Percentiles rank a stretch among this genome's conserved stretches.
Evolutionary conservation across 2,797 vertebrate species (phyloP).

Genomic region (Pipistrellus pygmaeus): DNA sequence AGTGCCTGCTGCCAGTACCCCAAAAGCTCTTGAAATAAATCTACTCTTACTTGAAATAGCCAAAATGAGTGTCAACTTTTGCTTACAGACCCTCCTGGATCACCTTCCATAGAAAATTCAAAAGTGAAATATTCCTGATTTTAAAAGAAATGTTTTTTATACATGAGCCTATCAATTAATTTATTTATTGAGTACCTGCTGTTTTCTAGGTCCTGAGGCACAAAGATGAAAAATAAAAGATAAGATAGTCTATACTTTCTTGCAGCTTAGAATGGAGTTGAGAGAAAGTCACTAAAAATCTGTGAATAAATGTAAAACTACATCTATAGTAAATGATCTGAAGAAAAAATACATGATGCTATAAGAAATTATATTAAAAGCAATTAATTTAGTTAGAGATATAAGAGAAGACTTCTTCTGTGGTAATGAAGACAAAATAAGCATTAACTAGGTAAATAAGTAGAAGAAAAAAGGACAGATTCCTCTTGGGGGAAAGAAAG

Average conservation of each 20-base stretch:
- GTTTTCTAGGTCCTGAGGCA: not conserved
- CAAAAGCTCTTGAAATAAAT: not conserved
- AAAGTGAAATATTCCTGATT: conserved; percentile 23
- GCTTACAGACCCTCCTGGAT: not conserved
- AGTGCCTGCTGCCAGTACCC: not conserved
- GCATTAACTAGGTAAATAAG: not conserved
- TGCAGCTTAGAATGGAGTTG: not conserved
- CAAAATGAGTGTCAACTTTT: not conserved
- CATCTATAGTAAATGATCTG: not conserved
- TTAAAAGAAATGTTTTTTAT: conserved; percentile 34
- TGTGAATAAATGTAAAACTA: conserved; percentile 38
- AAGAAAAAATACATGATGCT: not conserved
- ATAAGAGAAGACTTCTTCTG: not conserved
- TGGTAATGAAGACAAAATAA: not conserved
- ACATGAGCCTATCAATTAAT: not conserved
- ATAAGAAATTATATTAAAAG: not conserved
- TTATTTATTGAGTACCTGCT: conserved; percentile 48
- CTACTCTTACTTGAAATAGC: not conserved
- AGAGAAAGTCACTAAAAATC: not conserved
- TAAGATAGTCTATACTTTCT: not conserved
- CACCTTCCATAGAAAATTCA: not conserved
- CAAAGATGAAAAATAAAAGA: conserved; percentile 51
- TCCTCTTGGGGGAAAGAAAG: not conserved
- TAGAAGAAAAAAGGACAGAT: not conserved
- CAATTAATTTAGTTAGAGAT: not conserved